Evolutionary conservation across 2,113 vertebrate species (phyloP), one percentile per base, ranked within the genome.

Genomic region (Porphyrio hochstetteri): DNA sequence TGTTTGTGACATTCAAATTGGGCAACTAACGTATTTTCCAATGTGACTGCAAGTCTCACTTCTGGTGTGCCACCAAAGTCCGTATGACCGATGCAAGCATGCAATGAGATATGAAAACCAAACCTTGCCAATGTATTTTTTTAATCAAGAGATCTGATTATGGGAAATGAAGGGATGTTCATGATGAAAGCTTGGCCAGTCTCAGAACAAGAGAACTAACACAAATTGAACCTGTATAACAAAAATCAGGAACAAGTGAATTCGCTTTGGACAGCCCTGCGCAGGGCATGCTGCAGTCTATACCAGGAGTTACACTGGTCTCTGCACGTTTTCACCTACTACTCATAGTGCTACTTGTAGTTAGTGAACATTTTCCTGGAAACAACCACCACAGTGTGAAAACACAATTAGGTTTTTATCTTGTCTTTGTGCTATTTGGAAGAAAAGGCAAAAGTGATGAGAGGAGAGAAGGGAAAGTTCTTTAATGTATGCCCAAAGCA

Each of bases 21-120:
- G 88, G 91, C 88, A 95, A 94, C 25, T 46, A 46, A 60, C 2
- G 92, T 94, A 7, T 93, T 96, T 97, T 90, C 95, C 96, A 71
- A 1, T 28, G 0, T 94, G 91, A 78, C 88, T 88, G 42, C 76
- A 46, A 70, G 86, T 91, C 92, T 95, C 46, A 14, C 76, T 93
- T 88, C 79, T 88, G 82, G 72, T 81, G 56, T 83, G 82, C 91
- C 82, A 92, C 4, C 36, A 5, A 31, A 69, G 10, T 21, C 46
- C 52, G 23, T 84, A 76, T 92, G 94, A 92, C 82, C 91, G 29
- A 44, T 3, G 70, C 82, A 24, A 89, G 29, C 16, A 92, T 52
- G 31, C 46, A 21, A 24, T 86, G 87, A 92, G 75, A 38, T 88
- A 95, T 74, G 86, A 52, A 83, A 94, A 74, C 92, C 52, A 86